Evolutionary conservation across 2,888 invertebrate genomes (phyloP).

Genomic region (Heliconius aoede): DNA sequence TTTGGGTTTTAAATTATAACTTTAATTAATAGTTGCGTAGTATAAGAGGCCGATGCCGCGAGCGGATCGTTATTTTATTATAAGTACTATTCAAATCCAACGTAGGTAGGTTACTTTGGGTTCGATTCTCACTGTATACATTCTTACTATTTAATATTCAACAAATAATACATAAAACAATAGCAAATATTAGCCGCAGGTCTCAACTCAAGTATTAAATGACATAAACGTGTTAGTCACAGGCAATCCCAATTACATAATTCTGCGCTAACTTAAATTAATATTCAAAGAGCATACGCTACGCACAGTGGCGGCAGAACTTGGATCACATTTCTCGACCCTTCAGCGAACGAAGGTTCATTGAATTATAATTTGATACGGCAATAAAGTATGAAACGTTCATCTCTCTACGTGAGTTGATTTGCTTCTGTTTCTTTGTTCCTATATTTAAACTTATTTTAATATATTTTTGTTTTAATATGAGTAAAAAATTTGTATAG

Average conservation of each 20-base stretch:
- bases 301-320: not conserved
- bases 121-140: too few relatives aligned
- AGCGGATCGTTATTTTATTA: too few relatives aligned
- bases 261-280: conserved; percentile 46
- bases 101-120: too few relatives aligned
- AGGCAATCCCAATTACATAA: conserved; percentile 76
- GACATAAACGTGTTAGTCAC: conserved; percentile 51
- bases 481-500: too few relatives aligned
- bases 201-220: conserved; percentile 38
- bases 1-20: too few relatives aligned
- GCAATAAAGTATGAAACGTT: conserved; percentile 35
- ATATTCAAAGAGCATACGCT: conserved; percentile 38
- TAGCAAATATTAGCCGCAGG: conserved; percentile 8
- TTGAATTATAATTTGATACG: conserved; percentile 41
- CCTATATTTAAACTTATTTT: not conserved
- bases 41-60: too few relatives aligned
- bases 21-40: too few relatives aligned
- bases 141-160: not conserved
- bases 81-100: too few relatives aligned
- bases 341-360: conserved; percentile 36
- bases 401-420: conserved; percentile 28
- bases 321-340: conserved; percentile 23
- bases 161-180: not conserved
- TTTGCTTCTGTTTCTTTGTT: conserved; percentile 3
- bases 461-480: too few relatives aligned